Base-by-base conservation (phyloP, 1,140 invertebrate species). In the Platyura marginata region DNA sequence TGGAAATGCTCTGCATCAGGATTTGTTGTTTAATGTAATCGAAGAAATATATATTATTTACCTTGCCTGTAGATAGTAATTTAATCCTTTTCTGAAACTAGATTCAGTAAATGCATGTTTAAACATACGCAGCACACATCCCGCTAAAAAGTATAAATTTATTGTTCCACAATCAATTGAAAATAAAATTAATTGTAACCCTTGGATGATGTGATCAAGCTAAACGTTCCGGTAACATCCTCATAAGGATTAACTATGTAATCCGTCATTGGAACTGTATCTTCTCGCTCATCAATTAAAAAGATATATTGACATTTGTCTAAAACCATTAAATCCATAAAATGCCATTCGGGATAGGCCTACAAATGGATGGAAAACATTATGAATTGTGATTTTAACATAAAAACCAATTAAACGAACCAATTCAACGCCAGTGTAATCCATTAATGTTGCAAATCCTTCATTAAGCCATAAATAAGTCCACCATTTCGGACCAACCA, bases 221-320 rank as follows among this genome's bases (percentile, higher is more conserved):
- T 8, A 36, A 5, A 36, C 15, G 5, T 36, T 36, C 15, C 8
- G 15, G 6, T 9, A 36, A 36, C 34, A 11, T 9, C 15, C 52
- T 87, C 75, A 2, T 65, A 59, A 3, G 84, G 80, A 35, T 74
- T 71, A 23, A 68, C 59, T 6, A 83, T 81, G 1, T 71, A 69
- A 19, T 73, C 63, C 11, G 79, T 78, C 61, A 90, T 79, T 0
- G 83, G 74, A 53, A 83, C 83, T 13, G 38, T 0, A 79, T 6
- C 4, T 13, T 3, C 3, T 8, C 71, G 60, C 3, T 45, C 52
- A 41, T 60, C 57, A 37, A 47, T 48, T 6, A 47, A 25, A 16
- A 60, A 21, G 3, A 53, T 54, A 18, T 47, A 49, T 38, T 59
- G 55, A 38, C 53, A 52, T 34, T 53, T 51, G 23, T 32, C 45